Base-by-base conservation (phyloP, 2,888 invertebrate genomes). In the Chloromyia formosa region DNA sequence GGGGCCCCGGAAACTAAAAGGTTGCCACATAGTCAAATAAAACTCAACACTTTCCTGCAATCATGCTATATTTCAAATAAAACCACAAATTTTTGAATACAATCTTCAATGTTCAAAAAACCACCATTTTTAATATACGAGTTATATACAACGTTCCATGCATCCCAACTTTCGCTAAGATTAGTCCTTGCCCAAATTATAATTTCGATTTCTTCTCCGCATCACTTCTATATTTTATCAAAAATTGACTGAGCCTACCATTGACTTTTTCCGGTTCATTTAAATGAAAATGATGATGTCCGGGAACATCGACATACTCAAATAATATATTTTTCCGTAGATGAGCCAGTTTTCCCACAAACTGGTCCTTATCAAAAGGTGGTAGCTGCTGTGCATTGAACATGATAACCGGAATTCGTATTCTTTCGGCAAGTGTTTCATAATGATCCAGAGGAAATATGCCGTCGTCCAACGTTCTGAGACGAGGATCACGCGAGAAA, bases 241-340 rank as follows among this genome's bases (percentile, higher is more conserved):
- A 53, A 42, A 74, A 74, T 16, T 64, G 56, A 20, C 53, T 66
- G 16, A 92, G 86, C 40, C 88, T 81, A 1, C 87, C 87, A 0
- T 88, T 88, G 16, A 94, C 87, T 80, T 88, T 88, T 74, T 91
- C 88, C 0, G 94, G 92, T 53, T 91, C 87, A 79, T 92, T 93
- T 74, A 95, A 86, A 81, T 95, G 95, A 4, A 95, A 88, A 81
- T 95, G 95, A 85, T 95, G 95, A 0, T 92, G 92, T 0, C 95
- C 95, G 75, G 91, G 88, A 1, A 95, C 90, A 81, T 91, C 89
- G 40, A 89, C 87, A 77, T 90, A 91, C 71, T 88, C 88, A 64
- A 93, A 91, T 62, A 88, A 86, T 0, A 84, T 84, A 79, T 89
- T 87, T 74, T 85, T 84, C 73, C 86, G 88, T 23, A 93, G 81